These are phyloP conservation scores for Theonella swinhoei DNA, from an alignment of 37 sponge, comb jelly and placozoan genomes.

Conservation along the genomic window DNA sequence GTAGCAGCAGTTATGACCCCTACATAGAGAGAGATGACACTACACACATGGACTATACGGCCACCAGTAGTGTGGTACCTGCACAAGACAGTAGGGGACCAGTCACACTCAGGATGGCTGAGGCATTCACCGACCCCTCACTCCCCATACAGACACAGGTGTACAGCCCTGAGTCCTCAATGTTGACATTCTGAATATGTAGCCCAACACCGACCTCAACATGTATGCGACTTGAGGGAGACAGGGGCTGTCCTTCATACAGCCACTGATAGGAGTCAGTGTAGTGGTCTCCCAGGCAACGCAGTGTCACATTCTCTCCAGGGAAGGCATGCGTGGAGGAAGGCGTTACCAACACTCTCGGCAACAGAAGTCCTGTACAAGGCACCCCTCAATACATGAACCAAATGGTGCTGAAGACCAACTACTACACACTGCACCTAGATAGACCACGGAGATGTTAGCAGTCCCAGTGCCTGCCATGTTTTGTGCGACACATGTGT, in stretches of 20 bases:
- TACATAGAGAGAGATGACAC: neutral
- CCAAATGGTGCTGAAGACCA: neutral
- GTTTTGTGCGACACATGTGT: conserved; percentile 32
- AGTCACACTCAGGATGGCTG: conserved; percentile 45
- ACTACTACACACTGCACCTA: conserved; percentile 8
- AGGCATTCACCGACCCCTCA: conserved; percentile 24
- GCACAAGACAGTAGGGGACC: conserved; percentile 48
- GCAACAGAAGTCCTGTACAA: conserved; percentile 27
- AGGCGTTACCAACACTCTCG: conserved; percentile 17
- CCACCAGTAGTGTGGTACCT: too few relatives aligned
- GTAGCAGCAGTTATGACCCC: conserved; percentile 19
- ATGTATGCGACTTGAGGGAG: neutral
- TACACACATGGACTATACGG: too few relatives aligned
- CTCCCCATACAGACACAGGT: conserved; percentile 53
- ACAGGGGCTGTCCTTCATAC: neutral
- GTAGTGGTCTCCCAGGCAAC: conserved; percentile 17
- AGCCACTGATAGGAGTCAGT: conserved; percentile 2
- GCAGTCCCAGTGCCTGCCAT: conserved; percentile 33
- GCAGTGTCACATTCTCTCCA: conserved; percentile 27
- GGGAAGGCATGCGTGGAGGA: conserved; percentile 7
- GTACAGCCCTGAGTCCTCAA: conserved; percentile 63
- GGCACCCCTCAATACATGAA: neutral
- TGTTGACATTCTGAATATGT: conserved; percentile 15
- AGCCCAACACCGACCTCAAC: conserved; percentile 2
- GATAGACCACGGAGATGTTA: conserved; percentile 12